Conservation (phyloP, 2,888 invertebrate species). For the Camponotus fellah region DNA sequence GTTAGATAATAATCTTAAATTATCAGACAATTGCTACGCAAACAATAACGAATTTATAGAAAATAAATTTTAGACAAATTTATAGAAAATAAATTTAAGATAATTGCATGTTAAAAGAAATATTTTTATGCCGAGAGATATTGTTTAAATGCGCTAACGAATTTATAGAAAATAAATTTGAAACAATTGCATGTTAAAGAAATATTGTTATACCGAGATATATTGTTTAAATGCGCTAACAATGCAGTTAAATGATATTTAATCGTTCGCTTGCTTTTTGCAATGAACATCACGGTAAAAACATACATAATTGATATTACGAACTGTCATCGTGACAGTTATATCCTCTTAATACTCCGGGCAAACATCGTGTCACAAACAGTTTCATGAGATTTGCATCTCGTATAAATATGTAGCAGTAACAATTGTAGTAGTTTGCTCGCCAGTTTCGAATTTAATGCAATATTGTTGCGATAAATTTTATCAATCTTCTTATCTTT, state of each 20-base stretch:
- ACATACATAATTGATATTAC: slow-evolving; percentile 1
- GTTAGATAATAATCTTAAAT: not conserved
- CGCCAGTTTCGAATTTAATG: slow-evolving; percentile 9
- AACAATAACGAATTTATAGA: not conserved
- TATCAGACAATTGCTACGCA: not conserved
- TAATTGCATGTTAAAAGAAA: not conserved
- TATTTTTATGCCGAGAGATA: not conserved
- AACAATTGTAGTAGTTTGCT: not conserved
- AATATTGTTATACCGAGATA: not conserved
- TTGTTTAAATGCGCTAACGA: not conserved
- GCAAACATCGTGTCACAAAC: slow-evolving; percentile 30
- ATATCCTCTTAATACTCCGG: slow-evolving; percentile 10
- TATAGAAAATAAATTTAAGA: not conserved
- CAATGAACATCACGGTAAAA: not conserved
- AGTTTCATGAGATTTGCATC: slow-evolving; percentile 35
- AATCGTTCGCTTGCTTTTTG: not conserved
- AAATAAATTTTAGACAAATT: slow-evolving; percentile 7
- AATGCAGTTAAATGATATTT: not conserved
- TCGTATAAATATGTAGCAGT: slow-evolving; percentile 4
- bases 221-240: not conserved
- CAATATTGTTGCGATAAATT: not conserved
- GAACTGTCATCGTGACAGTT: slow-evolving; percentile 4
- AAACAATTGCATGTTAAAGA: not conserved
- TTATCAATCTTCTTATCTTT: slow-evolving; percentile 12
- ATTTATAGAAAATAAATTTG: slow-evolving; percentile 2